Percentiles rank a stretch among this genome's conserved stretches.
Evolutionary conservation across 2,888 invertebrate genomes (phyloP).

Genomic region (Drosophila parthenogenetica): DNA sequence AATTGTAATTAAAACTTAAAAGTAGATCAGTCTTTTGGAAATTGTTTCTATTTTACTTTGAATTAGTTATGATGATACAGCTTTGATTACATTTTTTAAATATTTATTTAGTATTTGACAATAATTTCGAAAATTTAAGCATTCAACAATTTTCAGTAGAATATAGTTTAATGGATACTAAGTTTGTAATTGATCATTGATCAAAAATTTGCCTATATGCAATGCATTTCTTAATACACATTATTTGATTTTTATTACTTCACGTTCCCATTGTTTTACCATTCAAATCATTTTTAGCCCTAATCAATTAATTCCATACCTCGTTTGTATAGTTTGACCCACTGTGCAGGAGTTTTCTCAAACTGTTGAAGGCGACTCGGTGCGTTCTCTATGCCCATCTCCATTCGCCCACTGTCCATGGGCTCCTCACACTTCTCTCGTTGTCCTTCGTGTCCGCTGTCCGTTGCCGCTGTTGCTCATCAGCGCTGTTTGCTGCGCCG

Average conservation of each 20-base stretch:
- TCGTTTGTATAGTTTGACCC: neutral
- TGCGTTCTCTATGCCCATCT: constrained; percentile 9
- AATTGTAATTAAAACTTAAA: neutral
- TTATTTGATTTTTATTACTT: no score
- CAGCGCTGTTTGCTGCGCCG: constrained; percentile 78
- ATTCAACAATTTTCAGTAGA: no score
- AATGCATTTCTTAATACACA: no score
- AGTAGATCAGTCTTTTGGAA: neutral
- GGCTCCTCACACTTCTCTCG: neutral
- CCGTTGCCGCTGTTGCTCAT: constrained; percentile 63
- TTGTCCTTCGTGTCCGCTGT: constrained; percentile 27
- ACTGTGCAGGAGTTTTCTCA: constrained; percentile 41
- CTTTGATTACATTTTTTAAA: no score
- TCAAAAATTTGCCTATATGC: no score
- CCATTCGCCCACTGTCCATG: constrained; percentile 26
- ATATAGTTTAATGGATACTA: no score
- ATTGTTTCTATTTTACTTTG: no score
- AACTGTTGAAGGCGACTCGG: constrained; percentile 5
- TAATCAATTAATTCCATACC: neutral
- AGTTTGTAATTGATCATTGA: no score
- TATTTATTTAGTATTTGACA: no score
- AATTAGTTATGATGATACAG: no score
- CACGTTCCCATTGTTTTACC: no score
- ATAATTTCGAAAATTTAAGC: no score
- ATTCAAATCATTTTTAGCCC: neutral